A percentile compares a stretch with the other conserved stretches of the same genome.
Conservation (phyloP, 2,888 invertebrate genomes). For the Diarsia rubi region DNA sequence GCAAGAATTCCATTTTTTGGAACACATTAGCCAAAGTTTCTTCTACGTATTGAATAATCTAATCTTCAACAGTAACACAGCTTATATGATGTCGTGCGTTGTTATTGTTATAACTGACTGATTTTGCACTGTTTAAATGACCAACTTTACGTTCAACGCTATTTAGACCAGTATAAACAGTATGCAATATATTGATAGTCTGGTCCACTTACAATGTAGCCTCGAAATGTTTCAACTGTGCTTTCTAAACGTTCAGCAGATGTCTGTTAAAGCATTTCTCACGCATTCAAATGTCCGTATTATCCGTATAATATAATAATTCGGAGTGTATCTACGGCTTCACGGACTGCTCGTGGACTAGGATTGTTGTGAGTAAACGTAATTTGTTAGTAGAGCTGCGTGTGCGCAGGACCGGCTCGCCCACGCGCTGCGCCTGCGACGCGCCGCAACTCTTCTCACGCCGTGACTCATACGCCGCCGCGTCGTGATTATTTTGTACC, state of each 20-base stretch:
- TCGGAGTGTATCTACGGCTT: slow-evolving; percentile 46
- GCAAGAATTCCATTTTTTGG: not conserved
- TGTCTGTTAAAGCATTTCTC: slow-evolving; percentile 60
- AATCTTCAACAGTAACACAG: not conserved
- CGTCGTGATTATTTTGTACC: slow-evolving; percentile 76
- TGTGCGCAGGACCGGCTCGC: slow-evolving; percentile 79
- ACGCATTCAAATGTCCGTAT: slow-evolving; percentile 65
- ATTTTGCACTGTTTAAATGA: slow-evolving; percentile 4
- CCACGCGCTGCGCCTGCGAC: slow-evolving; percentile 76
- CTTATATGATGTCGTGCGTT: not conserved
- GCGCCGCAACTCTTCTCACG: slow-evolving; percentile 78
- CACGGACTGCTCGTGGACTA: slow-evolving; percentile 53
- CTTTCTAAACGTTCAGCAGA: slow-evolving; percentile 53
- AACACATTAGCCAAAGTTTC: not conserved
- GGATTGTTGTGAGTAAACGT: slow-evolving; percentile 78
- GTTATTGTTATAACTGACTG: not conserved
- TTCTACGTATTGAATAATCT: not conserved
- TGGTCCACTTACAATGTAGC: slow-evolving; percentile 43
- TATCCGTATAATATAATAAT: slow-evolving; percentile 64
- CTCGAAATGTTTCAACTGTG: slow-evolving; percentile 45
- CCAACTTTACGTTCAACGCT: slow-evolving; percentile 6
- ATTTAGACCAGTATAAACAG: slow-evolving; percentile 2
- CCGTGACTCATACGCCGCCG: slow-evolving; percentile 79
- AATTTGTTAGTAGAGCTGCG: slow-evolving; percentile 84
- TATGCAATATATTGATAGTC: slow-evolving; percentile 57